Base-by-base conservation (phyloP, 2,113 vertebrate genomes). In the Chauna torquata region DNA sequence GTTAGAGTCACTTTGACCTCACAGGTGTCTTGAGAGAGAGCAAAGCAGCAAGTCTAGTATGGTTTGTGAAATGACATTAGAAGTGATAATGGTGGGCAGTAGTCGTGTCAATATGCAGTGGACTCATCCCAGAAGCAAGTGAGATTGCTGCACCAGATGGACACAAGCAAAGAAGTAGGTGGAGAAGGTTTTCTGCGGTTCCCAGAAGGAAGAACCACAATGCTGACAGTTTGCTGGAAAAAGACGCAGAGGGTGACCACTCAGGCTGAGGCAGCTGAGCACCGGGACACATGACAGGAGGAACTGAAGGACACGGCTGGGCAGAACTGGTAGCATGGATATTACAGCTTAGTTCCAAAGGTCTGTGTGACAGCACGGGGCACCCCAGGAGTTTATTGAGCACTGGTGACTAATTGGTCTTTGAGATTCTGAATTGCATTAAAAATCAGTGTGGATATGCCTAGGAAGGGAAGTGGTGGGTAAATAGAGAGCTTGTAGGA, bases 301-400 rank as follows among this genome's bases (percentile, higher is more conserved):
- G 49, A 88, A 42, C 38, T 52, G 62, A 77, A 77, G 72, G 83
- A 44, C 14, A 9, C 0, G 1, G 12, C 20, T 1, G 1, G 50
- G 49, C 58, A 77, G 68, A 82, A 92, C n/a, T 20, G 20, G n/a
- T 11, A 59, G 28, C 17, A 40, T 22, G 42, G 28, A 13, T 86
- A 24, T 62, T 66, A 38, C 45, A 86, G 55, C 18, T 70, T 50
- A 94, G 49, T 57, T 54, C 49, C 45, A 49, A 76, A 23, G 12
- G 32, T 62, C 50, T 1, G 0, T 13, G 50, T 18, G 79, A 45
- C 0, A 3, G 30, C 45, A 54, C 0, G 1, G 13, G 1, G 1
- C 40, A 49, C 3, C 11, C 25, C 47, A n/a, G 32, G 42, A 72
- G 17, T 8, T 82, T 44, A 40, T 7, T 30, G 25, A 61, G 20